Percentiles rank a stretch among this genome's conserved stretches.
These are phyloP conservation scores for Scolanthus callimorphus DNA, from an alignment of 92 coral and sea anemone genomes.

Conservation along the genomic window DNA sequence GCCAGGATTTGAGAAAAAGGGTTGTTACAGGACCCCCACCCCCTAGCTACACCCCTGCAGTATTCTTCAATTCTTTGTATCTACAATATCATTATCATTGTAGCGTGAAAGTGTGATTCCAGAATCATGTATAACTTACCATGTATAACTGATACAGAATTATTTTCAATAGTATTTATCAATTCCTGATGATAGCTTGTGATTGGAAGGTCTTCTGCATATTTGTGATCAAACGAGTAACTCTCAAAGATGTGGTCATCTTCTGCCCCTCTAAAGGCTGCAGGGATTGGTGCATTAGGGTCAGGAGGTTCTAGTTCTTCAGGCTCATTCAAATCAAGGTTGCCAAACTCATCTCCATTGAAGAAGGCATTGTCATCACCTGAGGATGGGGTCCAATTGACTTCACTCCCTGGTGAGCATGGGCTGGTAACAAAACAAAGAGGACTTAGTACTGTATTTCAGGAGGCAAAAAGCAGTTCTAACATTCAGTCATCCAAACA, in stretches of 20 bases:
- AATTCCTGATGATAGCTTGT: constrained; percentile 76
- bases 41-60: no score
- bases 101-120: no score
- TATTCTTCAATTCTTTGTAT: no score
- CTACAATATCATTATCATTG: no score
- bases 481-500: no score
- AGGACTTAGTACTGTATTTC: no score
- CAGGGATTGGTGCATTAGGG: constrained; percentile 52
- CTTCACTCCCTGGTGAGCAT: not conserved
- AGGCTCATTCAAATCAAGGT: constrained; percentile 43
- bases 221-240: constrained; percentile 83
- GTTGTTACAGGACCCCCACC: no score
- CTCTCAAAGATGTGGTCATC: constrained; percentile 86
- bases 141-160: constrained; percentile 88
- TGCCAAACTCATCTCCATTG: constrained; percentile 57
- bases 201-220: constrained; percentile 77
- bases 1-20: no score
- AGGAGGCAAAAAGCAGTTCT: no score
- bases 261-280: constrained; percentile 80
- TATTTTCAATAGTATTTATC: constrained; percentile 85
- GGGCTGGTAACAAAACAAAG: no score
- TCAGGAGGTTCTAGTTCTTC: constrained; percentile 13
- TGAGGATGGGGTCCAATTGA: constrained; percentile 20
- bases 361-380: constrained; percentile 46
- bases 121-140: constrained; percentile 41